Evolutionary conservation across 2,797 vertebrate species (phyloP).

Genomic region (Manis javanica): DNA sequence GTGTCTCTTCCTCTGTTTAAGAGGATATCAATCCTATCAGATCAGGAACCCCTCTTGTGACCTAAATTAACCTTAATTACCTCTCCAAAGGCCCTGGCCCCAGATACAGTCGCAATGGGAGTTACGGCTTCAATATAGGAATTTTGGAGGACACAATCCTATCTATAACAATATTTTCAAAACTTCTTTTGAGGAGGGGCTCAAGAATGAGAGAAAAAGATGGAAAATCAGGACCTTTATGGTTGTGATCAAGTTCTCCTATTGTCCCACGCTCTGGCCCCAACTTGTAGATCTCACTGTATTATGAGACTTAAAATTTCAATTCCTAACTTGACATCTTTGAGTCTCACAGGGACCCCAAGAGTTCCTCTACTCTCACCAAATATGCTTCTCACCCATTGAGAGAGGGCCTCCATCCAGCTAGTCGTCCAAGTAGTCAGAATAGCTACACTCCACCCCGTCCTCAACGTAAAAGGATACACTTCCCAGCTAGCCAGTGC

Average conservation of each 20-base stretch:
- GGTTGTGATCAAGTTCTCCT: background rate
- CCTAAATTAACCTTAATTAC: background rate
- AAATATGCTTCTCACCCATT: rapidly evolving
- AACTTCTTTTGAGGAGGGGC: background rate
- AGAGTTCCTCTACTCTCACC: background rate
- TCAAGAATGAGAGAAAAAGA: background rate
- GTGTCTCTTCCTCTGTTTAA: background rate
- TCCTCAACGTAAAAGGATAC: background rate
- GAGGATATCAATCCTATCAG: background rate
- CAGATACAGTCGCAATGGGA: background rate
- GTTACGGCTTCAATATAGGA: background rate
- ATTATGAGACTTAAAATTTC: background rate
- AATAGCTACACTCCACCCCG: background rate
- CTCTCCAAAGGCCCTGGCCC: background rate
- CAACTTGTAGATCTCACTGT: background rate
- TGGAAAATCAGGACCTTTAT: background rate
- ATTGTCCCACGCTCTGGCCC: background rate
- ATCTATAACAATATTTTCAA: no score
- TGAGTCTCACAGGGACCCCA: background rate
- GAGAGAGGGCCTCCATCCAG: no score
- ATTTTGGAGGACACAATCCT: background rate
- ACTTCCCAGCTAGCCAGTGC: background rate
- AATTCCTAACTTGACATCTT: background rate
- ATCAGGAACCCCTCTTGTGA: background rate
- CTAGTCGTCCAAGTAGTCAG: no score